Evolutionary conservation across 1,140 invertebrate genomes (phyloP).

Genomic region (Heliconius hewitsoni): DNA sequence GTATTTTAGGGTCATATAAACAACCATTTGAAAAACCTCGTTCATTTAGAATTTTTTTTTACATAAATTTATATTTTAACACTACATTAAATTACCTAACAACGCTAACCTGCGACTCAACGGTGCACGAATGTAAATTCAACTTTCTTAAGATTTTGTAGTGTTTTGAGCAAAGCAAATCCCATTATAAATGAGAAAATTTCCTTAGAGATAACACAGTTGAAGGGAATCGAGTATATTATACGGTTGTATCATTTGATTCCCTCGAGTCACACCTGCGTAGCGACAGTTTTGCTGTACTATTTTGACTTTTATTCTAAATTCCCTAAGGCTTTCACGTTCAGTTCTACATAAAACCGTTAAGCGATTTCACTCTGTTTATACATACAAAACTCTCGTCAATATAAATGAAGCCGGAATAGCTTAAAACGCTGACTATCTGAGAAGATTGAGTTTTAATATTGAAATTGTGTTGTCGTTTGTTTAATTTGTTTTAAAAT

Average conservation of each 20-base stretch:
- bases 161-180: constrained; percentile 18
- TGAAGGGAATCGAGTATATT: constrained; percentile 36
- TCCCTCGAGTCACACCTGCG: constrained; percentile 39
- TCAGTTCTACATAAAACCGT: constrained; percentile 29
- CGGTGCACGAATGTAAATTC: background rate
- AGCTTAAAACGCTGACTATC: constrained; percentile 27
- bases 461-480: background rate
- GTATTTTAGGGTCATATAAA: too few relatives aligned
- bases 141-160: background rate
- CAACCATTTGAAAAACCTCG: too few relatives aligned
- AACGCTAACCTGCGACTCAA: background rate
- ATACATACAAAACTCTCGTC: constrained; percentile 37
- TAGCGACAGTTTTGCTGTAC: constrained; percentile 15
- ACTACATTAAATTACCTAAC: background rate
- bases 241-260: constrained; percentile 34
- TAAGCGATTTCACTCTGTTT: constrained; percentile 38
- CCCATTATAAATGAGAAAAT: constrained; percentile 32
- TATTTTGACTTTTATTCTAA: constrained; percentile 26
- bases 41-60: too few relatives aligned
- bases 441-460: constrained; percentile 11
- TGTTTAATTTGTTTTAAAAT: background rate
- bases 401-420: constrained; percentile 36
- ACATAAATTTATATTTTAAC: too few relatives aligned
- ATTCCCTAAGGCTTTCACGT: background rate
- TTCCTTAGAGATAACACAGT: constrained; percentile 29